A percentile compares a stretch with the other conserved stretches of the same genome.
Conservation (phyloP, 1,140 invertebrate genomes). For the Saccostrea echinata region DNA sequence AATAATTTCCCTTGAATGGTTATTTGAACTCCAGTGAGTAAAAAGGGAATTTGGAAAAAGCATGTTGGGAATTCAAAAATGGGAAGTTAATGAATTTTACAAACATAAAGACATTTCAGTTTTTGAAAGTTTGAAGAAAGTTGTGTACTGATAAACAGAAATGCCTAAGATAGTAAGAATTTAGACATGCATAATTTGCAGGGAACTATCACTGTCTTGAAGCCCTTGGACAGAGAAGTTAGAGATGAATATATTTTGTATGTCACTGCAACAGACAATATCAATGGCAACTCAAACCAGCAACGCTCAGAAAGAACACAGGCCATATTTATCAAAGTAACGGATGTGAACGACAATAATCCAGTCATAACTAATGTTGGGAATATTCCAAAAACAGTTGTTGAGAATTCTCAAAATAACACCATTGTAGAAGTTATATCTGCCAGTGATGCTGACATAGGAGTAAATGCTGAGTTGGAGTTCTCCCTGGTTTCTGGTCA, state of each 20-base stretch:
- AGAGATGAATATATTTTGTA: constrained; percentile 63
- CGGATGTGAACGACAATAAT: constrained; percentile 71
- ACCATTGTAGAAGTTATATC: constrained; percentile 59
- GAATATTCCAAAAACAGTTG: constrained; percentile 46
- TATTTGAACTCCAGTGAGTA: no score
- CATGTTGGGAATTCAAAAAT: no score
- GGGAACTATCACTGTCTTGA: constrained; percentile 66
- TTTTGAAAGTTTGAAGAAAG: neutral
- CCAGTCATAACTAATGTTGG: constrained; percentile 60
- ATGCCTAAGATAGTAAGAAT: neutral
- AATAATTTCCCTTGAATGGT: no score
- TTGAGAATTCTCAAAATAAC: constrained; percentile 54
- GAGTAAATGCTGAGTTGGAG: constrained; percentile 60
- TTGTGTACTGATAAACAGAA: neutral
- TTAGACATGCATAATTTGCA: constrained; percentile 40
- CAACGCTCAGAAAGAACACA: constrained; percentile 51
- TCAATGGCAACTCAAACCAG: constrained; percentile 54
- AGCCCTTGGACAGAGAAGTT: constrained; percentile 65
- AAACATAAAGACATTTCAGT: no score
- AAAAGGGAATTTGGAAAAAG: no score
- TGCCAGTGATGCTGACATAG: constrained; percentile 64
- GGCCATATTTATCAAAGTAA: constrained; percentile 59
- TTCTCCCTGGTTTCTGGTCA: constrained; percentile 61
- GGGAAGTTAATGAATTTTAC: no score
- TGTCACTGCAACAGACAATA: constrained; percentile 66